Evolutionary conservation across 2,113 vertebrate genomes (phyloP).

Genomic region (Copsychus sechellarum): DNA sequence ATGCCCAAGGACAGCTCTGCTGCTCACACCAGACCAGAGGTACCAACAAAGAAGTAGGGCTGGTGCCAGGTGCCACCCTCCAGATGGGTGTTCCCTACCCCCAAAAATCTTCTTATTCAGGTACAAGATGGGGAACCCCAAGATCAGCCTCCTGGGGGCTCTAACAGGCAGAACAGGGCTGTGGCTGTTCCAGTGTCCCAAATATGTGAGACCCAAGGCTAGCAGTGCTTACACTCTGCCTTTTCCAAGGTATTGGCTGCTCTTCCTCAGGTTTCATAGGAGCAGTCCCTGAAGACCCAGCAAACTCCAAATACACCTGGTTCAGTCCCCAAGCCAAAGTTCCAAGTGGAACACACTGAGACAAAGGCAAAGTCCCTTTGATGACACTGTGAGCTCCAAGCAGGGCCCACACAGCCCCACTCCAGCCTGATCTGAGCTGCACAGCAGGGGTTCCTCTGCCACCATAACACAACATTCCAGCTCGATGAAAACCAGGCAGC

Average conservation of each 20-base stretch:
- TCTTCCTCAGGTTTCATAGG: not conserved
- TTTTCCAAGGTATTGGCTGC: not conserved
- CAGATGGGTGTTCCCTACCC: not conserved
- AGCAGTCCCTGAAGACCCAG: not conserved
- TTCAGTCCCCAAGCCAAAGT: not conserved
- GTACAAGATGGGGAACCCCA: not conserved
- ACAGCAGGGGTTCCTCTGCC: not conserved
- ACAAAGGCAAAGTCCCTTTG: not conserved
- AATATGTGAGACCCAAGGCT: not conserved
- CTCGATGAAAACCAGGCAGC: not conserved
- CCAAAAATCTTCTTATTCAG: not conserved
- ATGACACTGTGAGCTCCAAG: not conserved
- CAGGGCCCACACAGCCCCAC: not conserved
- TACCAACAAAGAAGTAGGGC: not conserved
- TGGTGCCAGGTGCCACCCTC: not conserved
- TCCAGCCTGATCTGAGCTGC: not conserved
- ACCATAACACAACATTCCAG: conserved; percentile 2
- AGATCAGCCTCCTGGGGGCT: not conserved
- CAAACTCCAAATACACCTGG: not conserved
- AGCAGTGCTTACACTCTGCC: not conserved
- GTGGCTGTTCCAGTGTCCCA: not conserved
- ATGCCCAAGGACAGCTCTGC: not conserved
- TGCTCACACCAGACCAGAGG: not conserved
- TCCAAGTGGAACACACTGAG: not conserved
- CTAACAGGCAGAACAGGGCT: not conserved